A percentile compares a stretch with the other conserved stretches of the same genome.
Conservation (phyloP, 2,797 vertebrate species). For the Falco biarmicus region DNA sequence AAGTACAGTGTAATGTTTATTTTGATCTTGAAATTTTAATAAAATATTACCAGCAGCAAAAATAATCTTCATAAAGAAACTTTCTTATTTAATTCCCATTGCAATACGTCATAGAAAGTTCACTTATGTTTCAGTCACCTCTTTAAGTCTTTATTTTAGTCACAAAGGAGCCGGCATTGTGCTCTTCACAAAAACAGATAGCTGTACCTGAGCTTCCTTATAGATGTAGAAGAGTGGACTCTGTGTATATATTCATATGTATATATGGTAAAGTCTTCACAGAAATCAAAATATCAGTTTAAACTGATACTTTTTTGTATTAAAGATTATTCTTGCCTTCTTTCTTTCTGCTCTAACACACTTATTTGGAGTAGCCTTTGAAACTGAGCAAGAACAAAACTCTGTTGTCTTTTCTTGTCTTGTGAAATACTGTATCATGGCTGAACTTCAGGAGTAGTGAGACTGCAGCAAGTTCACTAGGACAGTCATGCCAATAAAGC, state of each 20-base stretch:
- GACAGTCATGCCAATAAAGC: background rate
- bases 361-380: background rate
- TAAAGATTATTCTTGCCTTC: background rate
- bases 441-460: background rate
- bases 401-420: background rate
- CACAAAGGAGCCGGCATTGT: background rate
- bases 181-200: background rate
- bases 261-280: background rate
- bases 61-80: background rate
- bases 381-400: background rate
- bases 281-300: background rate
- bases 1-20: background rate
- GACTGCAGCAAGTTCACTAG: background rate
- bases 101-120: background rate
- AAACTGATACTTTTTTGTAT: background rate
- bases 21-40: background rate
- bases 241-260: background rate
- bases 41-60: background rate
- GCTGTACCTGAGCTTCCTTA: background rate
- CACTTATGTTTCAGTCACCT: background rate
- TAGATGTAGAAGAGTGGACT: background rate
- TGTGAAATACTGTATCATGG: background rate
- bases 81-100: background rate
- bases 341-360: background rate
- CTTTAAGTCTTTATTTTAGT: background rate